Base-by-base conservation (phyloP, 1,140 invertebrate species). In the Listronotus oregonensis region DNA sequence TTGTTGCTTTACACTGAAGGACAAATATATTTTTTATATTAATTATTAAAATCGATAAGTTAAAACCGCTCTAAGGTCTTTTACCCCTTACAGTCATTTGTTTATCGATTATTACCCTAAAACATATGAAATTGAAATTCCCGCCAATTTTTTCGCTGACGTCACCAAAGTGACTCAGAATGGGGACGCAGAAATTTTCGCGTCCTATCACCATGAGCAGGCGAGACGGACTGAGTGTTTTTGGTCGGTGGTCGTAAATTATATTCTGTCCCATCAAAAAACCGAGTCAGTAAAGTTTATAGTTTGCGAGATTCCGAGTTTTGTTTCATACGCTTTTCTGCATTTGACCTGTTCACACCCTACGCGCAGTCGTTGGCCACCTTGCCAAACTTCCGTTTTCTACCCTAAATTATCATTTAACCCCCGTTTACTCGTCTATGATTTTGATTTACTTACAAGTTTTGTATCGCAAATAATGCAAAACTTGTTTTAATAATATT, bases 251-350 rank as follows among this genome's bases (percentile, higher is more conserved):
- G 44, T 44, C 44, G 59, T 39, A 40, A 58, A 60, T 66, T 55
- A 59, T 69, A 63, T 69, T 66, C 51, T 50, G 58, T 61, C 70
- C 65, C 55, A 47, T 58, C 47, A 17, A 71, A 56, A 51, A 66
- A 68, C 18, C 66, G 55, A 42, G 63, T 57, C 57, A 54, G 56
- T 63, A 67, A 15, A 59, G 56, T 69, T 71, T 69, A 71, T 66
- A 71, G 67, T 65, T 65, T 60, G 65, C 57, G 39, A 63, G 62
- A 67, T 71, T 70, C 39, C 59, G 63, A 68, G 49, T 71, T 74
- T 68, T 71, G 67, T 71, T 70, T 74, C 73, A 73, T 74, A 74
- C 68, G 71, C 71, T 70, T 67, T 74, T 71, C 73, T 71, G 66
- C 72, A 64, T 72, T 70, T 58, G 69, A 64, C 42, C 52, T 42